Evolutionary conservation across 1,140 invertebrate genomes (phyloP).

Genomic region (Dreissena rostriformis): DNA sequence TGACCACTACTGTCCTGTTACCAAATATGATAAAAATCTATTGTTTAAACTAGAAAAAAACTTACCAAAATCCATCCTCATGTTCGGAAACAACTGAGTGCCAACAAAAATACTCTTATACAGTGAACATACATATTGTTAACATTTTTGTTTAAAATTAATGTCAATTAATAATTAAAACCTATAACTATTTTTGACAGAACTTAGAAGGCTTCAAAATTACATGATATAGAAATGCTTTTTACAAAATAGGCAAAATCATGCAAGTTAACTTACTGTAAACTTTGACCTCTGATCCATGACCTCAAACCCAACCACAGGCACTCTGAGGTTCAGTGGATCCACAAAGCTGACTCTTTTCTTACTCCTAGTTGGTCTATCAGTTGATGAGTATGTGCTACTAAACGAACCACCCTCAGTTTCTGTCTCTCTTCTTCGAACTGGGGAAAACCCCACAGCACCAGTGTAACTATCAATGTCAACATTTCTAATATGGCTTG

Average conservation of each 20-base stretch:
- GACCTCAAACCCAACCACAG: slow-evolving; percentile 67
- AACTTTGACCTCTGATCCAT: slow-evolving; percentile 70
- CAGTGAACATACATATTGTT: no score
- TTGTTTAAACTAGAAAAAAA: no score
- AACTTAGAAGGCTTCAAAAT: no score
- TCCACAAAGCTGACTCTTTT: slow-evolving; percentile 44
- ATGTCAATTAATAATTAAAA: no score
- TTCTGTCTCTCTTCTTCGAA: slow-evolving; percentile 11
- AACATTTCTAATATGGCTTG: not conserved
- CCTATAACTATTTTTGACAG: no score
- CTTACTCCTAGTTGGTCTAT: not conserved
- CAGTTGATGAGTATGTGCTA: not conserved
- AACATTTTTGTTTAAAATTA: no score
- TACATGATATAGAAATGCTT: no score
- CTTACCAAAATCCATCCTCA: no score
- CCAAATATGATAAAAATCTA: no score
- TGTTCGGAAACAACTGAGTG: no score
- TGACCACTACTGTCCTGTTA: no score
- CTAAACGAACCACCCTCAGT: not conserved
- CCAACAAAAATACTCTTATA: no score
- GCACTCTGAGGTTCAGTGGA: slow-evolving; percentile 60
- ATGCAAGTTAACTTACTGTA: slow-evolving; percentile 61
- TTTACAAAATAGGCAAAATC: not conserved
- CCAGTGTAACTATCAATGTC: not conserved
- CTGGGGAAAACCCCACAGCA: slow-evolving; percentile 32